Base-by-base conservation (phyloP, 2,113 vertebrate genomes). In the Corvus moneduloides region DNA sequence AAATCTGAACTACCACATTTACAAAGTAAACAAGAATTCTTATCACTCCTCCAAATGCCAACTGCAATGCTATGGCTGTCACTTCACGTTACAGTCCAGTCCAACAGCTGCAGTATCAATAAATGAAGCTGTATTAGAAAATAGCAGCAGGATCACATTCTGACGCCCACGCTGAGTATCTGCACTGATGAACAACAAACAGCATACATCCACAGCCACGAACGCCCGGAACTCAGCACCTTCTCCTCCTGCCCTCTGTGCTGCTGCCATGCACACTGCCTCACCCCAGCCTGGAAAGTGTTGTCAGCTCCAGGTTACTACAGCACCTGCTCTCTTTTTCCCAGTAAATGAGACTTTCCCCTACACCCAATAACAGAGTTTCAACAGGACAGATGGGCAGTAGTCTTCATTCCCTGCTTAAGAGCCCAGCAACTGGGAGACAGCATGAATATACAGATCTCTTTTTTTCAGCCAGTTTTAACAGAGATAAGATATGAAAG, bases 11-110 rank as follows among this genome's bases (percentile, higher is more conserved):
- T 39, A 85, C 66, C 72, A 84, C 56, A 74, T 92, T 90, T 78
- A 86, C 51, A 92, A 96, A 92, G 64, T 54, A 94, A 96, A 94
- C 85, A 95, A 81, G 85, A 96, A 93, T 90, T 91, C 83, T 93
- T 95, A 95, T 96, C 90, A 78, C 72, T 89, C 84, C 76, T 95
- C 68, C 73, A 86, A 96, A 92, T 30, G 72, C 79, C 82, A 58
- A 5, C 75, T 71, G 56, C 64, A 90, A 75, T 74, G 68, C 88
- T 72, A 95, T 52, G 92, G 85, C 79, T 95, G 95, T 97, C 94
- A 94, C 92, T 86, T 96, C 93, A 78, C 0, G 6, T 97, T 96
- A 93, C 8, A 32, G 28, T 71, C 88, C 82, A 74, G 85, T 30
- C 72, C 84, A 62, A 80, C 56, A 92, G 78, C 46, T 80, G 41